Base-by-base conservation (phyloP, 2,113 vertebrate genomes). In the Cephalopholis sonnerati region DNA sequence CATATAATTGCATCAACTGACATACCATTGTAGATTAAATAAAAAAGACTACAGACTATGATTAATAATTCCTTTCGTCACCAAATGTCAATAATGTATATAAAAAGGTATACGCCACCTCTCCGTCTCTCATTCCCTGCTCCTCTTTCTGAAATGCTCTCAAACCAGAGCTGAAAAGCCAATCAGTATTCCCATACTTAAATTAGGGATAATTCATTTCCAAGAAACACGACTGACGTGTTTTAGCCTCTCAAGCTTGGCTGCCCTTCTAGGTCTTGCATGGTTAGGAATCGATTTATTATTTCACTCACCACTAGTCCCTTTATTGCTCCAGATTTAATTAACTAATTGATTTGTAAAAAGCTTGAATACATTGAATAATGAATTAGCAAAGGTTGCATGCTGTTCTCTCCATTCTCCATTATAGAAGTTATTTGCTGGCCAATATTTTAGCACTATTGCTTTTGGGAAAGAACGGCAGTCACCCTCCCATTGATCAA, bases 281-380 rank as follows among this genome's bases (percentile, higher is more conserved):
- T 79, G 87, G 82, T 82, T 86, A 69, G 64, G 39, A 79, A 90
- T 91, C 70, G 51, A 92, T 91, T 89, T 87, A 93, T 89, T 89
- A 91, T 92, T 92, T 90, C 86, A 90, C 84, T 92, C 91, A 86
- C 87, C 89, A 87, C 78, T 80, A 83, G 67, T 88, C 69, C 54
- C 83, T 80, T 87, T 75, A 88, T 92, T 87, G 85, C 92, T 86
- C 70, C 44, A 65, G 73, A 92, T 92, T 89, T 91, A 91, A 93
- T 94, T 93, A 93, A 91, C 86, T 91, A 88, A 93, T 91, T 92
- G 92, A 92, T 92, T 91, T 90, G 81, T 89, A 86, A 85, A 91
- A 91, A 89, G 75, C 79, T 80, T 85, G 74, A 92, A 89, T 77
- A 87, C 73, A 84, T 84, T 91, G 87, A 89, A 82, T 86, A 91